Evolutionary conservation across 2,888 invertebrate genomes (phyloP).

Genomic region (Pardosa pseudoannulata): DNA sequence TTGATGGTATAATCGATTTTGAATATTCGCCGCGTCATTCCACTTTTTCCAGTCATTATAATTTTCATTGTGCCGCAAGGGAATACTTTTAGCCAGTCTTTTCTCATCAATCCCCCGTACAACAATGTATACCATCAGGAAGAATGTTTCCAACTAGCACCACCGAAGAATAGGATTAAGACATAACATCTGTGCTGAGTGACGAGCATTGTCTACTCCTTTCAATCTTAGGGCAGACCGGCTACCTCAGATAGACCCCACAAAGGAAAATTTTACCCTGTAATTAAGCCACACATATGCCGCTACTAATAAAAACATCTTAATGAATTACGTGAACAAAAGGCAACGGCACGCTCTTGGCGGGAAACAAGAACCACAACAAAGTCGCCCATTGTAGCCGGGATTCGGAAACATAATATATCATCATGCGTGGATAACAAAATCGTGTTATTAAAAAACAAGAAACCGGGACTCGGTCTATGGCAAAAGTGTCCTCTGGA

Average conservation of each 20-base stretch:
- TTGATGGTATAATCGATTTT: too few species aligned
- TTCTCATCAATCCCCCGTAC: too few species aligned
- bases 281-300: slow-evolving; percentile 36
- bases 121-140: background rate
- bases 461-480: background rate
- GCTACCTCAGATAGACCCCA: background rate
- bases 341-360: slow-evolving; percentile 14
- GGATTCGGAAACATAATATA: slow-evolving; percentile 57
- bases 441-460: slow-evolving; percentile 49
- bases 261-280: slow-evolving; percentile 17
- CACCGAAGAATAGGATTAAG: background rate
- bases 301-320: slow-evolving; percentile 24
- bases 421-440: slow-evolving; percentile 51
- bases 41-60: too few species aligned
- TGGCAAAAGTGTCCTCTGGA: slow-evolving; percentile 22
- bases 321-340: slow-evolving; percentile 65
- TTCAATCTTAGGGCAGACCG: too few species aligned
- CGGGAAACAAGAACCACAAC: background rate
- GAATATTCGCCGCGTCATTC: too few species aligned
- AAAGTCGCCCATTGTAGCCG: background rate
- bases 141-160: background rate
- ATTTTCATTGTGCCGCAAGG: too few species aligned
- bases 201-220: background rate
- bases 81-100: too few species aligned
- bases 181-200: background rate